Evolutionary conservation across 2,113 vertebrate species (phyloP), one percentile per base, ranked within the genome.

Genomic region (Bujurquina vittata): DNA sequence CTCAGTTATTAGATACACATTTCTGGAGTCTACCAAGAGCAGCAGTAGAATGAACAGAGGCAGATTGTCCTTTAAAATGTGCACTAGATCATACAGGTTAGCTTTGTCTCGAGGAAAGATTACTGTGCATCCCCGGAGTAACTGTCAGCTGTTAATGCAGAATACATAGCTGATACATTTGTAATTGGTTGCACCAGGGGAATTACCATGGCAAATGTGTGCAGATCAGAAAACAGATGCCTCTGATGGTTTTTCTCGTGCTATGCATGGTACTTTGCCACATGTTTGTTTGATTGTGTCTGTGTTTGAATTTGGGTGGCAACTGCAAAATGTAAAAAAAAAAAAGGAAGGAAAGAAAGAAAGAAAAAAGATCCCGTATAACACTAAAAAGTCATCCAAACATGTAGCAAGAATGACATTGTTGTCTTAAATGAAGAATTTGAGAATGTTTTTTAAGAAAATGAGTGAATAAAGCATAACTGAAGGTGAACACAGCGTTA

Each of bases 1-100:
- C 20, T 81, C 76, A 81, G 15, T 87, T 52, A 72, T 83, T 78
- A 78, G 14, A 73, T 65, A 46, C 33, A 63, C 52, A 22, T 74
- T n/a, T 10, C 29, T 73, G 37, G 49, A 17, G 18, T 79, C 62
- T 73, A 57, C 20, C 58, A 78, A 63, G 52, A 52, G 26, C 37
- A 62, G 37, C 56, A 56, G 7, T 55, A 83, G 20, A 35, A 17
- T 43, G 31, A 10, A 20, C 14, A 72, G 40, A 62, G 22, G 12
- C 43, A 22, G 10, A 56, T 76, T 79, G 35, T 79, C 40, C 29
- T 78, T 80, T 62, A 56, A 46, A 54, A n/a, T 54, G 26, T n/a
- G 46, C 14, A 60, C 18, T 5, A 31, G 3, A 29, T 75, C 3
- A 58, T 2, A 75, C 2, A 10, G 4, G 57, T 75, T 78, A 11